phyloP scores from a whole-genome alignment of 2,888 invertebrate genomes.

The Apodemia mormo region DNA sequence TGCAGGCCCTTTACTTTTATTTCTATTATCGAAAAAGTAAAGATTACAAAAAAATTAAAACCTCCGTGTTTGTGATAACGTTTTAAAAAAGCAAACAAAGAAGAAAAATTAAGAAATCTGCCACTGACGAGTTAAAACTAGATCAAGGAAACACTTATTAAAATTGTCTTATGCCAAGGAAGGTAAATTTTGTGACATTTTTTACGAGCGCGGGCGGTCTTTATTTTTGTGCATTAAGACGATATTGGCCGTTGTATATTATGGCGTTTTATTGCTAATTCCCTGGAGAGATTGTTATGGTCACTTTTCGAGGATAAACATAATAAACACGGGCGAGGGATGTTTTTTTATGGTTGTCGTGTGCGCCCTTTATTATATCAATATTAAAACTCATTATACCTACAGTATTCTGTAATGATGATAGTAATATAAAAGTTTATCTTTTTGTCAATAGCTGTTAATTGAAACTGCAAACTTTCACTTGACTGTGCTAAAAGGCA shows the following conservation, averaged over 20 bases:
- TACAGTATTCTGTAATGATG: background rate
- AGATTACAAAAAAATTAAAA: no score
- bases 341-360: background rate
- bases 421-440: no score
- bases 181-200: background rate
- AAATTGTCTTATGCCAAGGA: background rate
- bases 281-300: conserved; percentile 7
- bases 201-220: background rate
- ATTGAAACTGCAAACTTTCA: no score
- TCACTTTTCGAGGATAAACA: conserved; percentile 15
- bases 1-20: no score
- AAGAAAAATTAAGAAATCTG: background rate
- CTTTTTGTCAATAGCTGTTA: no score
- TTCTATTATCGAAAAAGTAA: no score
- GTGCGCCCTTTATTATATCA: background rate
- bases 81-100: background rate
- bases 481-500: no score
- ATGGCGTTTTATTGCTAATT: conserved; percentile 1
- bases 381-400: background rate
- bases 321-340: conserved; percentile 1
- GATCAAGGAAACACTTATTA: background rate
- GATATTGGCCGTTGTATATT: background rate
- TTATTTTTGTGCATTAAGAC: background rate
- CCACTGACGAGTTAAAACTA: background rate
- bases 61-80: no score